phyloP scores from a whole-genome alignment of 2,797 vertebrate genomes.

The Epinephelus awoara region DNA sequence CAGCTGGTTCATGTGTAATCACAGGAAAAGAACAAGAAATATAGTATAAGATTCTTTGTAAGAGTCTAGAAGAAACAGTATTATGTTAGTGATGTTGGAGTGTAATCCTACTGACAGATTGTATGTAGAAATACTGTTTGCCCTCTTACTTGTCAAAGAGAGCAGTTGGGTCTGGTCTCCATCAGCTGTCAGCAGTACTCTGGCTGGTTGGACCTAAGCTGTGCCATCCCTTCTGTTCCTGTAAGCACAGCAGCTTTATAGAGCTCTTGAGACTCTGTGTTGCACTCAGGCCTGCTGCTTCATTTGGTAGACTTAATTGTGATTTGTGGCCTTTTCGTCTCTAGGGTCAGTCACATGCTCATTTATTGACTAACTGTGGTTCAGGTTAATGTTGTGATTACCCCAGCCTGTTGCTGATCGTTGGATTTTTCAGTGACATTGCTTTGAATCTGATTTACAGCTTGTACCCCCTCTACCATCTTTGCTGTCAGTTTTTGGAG shows the following conservation, averaged over 20 bases:
- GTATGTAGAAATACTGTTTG: constrained; percentile 35
- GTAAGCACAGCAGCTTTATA: constrained; percentile 50
- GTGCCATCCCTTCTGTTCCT: constrained; percentile 53
- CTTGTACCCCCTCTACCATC: background rate
- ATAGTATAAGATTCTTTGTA: background rate
- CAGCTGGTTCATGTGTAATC: background rate
- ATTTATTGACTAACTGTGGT: constrained; percentile 31
- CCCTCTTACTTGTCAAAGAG: constrained; percentile 13
- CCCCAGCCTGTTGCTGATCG: background rate
- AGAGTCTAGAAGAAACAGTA: background rate
- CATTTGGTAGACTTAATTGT: constrained; percentile 37
- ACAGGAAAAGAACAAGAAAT: background rate
- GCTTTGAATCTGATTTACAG: constrained; percentile 18
- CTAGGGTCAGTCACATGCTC: constrained; percentile 47
- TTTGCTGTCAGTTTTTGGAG: constrained; percentile 11
- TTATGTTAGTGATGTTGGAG: constrained; percentile 17
- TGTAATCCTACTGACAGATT: constrained; percentile 5
- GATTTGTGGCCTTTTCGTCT: constrained; percentile 57
- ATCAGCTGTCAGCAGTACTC: constrained; percentile 55
- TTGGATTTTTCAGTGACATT: constrained; percentile 6
- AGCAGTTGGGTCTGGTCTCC: constrained; percentile 44
- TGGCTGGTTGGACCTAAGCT: constrained; percentile 44
- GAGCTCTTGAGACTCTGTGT: constrained; percentile 40
- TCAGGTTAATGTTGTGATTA: constrained; percentile 34
- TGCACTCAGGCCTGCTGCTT: constrained; percentile 28